A percentile compares a stretch with the other conserved stretches of the same genome.
Evolutionary conservation across 2,888 invertebrate genomes (phyloP).

Genomic region (Bombyx huttoni): DNA sequence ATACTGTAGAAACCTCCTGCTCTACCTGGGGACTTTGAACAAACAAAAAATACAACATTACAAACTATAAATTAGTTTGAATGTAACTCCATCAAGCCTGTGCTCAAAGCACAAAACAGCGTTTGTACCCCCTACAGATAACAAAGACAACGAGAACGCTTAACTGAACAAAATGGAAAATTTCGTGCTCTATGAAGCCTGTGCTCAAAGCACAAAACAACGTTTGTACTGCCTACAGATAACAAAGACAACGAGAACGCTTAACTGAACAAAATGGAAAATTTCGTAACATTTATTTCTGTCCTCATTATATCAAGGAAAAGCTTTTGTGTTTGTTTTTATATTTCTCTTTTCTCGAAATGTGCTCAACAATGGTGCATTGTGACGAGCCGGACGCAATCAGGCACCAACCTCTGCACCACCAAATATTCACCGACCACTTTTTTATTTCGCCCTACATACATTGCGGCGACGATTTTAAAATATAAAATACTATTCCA

Average conservation of each 20-base stretch:
- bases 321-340: slow-evolving; percentile 8
- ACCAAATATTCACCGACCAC: neutral
- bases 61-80: too few relatives aligned
- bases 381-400: slow-evolving; percentile 10
- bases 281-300: slow-evolving; percentile 1
- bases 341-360: slow-evolving; percentile 7
- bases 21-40: too few relatives aligned
- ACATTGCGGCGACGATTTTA: neutral
- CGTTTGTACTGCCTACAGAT: too few relatives aligned
- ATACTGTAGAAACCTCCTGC: too few relatives aligned
- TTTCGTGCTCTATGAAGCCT: too few relatives aligned
- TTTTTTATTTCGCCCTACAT: neutral
- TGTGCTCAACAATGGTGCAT: slow-evolving; percentile 8
- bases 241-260: neutral
- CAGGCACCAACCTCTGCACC: slow-evolving; percentile 2
- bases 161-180: neutral
- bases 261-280: neutral
- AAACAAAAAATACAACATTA: too few relatives aligned
- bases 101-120: too few relatives aligned
- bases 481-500: neutral
- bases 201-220: too few relatives aligned
- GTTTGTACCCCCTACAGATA: too few relatives aligned
- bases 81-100: too few relatives aligned
- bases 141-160: neutral
- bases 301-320: slow-evolving; percentile 7